Conservation (phyloP, 2,113 vertebrate genomes). For the Spermophilus dauricus region DNA sequence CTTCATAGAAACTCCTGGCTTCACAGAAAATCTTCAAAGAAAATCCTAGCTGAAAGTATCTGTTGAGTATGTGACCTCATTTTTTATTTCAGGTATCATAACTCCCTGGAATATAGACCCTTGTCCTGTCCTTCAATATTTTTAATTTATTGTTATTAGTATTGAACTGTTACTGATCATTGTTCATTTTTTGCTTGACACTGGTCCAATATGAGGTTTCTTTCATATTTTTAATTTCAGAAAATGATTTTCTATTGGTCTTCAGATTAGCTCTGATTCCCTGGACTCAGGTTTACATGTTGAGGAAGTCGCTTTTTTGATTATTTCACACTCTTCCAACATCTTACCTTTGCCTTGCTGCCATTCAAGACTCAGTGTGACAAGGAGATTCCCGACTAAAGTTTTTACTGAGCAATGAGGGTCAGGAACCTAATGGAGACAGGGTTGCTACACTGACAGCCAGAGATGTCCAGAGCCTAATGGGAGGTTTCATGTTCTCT, state of each 20-base stretch:
- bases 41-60: slow-evolving; percentile 23
- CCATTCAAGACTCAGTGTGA: slow-evolving; percentile 15
- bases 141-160: slow-evolving; percentile 37
- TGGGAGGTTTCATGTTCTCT: slow-evolving; percentile 85
- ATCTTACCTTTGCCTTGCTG: slow-evolving; percentile 62
- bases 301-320: slow-evolving; percentile 31
- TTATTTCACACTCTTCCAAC: slow-evolving; percentile 45
- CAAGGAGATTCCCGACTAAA: slow-evolving; percentile 23
- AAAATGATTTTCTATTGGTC: slow-evolving; percentile 31
- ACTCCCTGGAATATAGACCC: background rate
- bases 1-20: background rate
- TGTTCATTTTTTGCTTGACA: slow-evolving; percentile 2
- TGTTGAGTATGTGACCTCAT: background rate
- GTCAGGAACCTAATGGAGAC: slow-evolving; percentile 57
- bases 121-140: slow-evolving; percentile 22
- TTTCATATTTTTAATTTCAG: slow-evolving; percentile 49
- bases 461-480: slow-evolving; percentile 29
- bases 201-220: background rate
- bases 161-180: slow-evolving; percentile 9
- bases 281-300: slow-evolving; percentile 54
- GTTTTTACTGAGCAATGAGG: slow-evolving; percentile 16
- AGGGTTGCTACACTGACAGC: background rate
- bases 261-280: slow-evolving; percentile 32
- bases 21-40: slow-evolving; percentile 52
- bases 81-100: slow-evolving; percentile 43